Evolutionary conservation across 2,888 invertebrate genomes (phyloP).

Genomic region (Plutella xylostella): DNA sequence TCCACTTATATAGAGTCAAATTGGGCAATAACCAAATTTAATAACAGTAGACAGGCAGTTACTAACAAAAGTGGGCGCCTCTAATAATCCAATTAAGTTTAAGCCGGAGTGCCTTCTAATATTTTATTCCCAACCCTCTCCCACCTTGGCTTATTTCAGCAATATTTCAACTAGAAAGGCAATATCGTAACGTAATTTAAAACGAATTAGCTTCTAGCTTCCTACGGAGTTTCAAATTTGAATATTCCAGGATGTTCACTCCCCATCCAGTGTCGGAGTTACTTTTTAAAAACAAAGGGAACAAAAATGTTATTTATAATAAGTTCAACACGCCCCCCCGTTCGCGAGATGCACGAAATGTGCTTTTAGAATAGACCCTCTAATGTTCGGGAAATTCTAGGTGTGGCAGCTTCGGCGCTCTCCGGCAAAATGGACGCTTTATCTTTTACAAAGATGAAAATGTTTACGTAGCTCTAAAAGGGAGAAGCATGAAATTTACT

Average conservation of each 20-base stretch:
- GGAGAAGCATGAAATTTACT: too few relatives aligned
- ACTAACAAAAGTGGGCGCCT: constrained; percentile 2
- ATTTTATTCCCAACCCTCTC: constrained; percentile 56
- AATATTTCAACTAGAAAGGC: constrained; percentile 57
- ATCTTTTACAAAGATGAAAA: constrained; percentile 19
- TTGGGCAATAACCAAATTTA: too few relatives aligned
- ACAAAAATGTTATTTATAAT: constrained; percentile 49
- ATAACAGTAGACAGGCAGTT: constrained; percentile 5
- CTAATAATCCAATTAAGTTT: constrained; percentile 21
- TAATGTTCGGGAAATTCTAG: constrained; percentile 51
- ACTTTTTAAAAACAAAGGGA: constrained; percentile 61
- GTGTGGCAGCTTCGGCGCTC: constrained; percentile 33
- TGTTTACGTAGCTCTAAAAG: too few relatives aligned
- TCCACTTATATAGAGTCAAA: too few relatives aligned
- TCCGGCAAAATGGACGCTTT: constrained; percentile 41
- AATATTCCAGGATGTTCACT: constrained; percentile 53
- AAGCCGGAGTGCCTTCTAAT: constrained; percentile 35
- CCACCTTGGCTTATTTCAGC: constrained; percentile 47
- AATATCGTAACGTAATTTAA: constrained; percentile 70
- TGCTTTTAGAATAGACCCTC: constrained; percentile 48
- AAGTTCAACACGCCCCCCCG: constrained; percentile 39
- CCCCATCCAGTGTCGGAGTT: constrained; percentile 44
- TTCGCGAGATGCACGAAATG: constrained; percentile 34
- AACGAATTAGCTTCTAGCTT: constrained; percentile 68
- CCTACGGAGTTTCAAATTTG: constrained; percentile 57